These are phyloP conservation scores for Jordanella pulchra DNA, from an alignment of 2,797 vertebrate species.

Conservation along the genomic window DNA sequence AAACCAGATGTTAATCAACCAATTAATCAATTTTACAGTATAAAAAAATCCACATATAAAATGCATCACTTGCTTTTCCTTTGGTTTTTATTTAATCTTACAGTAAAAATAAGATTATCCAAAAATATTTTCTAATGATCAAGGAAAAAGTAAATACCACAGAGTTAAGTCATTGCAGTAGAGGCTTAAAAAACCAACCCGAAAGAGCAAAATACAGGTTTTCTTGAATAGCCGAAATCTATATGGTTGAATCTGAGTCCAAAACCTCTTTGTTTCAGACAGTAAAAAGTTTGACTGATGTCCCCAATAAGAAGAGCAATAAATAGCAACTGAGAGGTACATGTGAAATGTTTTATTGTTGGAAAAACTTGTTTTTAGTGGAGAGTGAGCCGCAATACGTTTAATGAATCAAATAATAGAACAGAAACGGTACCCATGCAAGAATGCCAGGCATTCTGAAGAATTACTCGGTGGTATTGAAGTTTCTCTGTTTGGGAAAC, in stretches of 20 bases:
- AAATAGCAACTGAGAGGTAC: background rate
- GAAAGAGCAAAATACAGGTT: no score
- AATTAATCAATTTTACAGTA: no score
- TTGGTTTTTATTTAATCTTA: no score
- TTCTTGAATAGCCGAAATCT: background rate
- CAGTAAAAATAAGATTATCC: no score
- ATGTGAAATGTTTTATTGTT: background rate
- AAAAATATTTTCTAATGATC: no score
- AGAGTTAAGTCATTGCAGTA: no score
- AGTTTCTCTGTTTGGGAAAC: slow-evolving; percentile 20
- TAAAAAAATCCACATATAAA: no score
- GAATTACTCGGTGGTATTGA: slow-evolving; percentile 18
- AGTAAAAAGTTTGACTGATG: background rate
- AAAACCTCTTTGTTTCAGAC: background rate
- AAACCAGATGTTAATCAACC: no score
- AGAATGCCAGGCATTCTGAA: slow-evolving; percentile 15
- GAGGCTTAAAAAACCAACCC: no score
- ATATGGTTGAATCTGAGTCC: background rate
- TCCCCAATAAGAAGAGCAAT: background rate
- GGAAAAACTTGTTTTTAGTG: background rate
- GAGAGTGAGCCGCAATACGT: background rate
- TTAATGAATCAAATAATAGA: background rate
- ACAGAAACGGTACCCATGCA: slow-evolving; percentile 1
- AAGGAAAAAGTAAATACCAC: no score
- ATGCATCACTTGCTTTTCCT: no score